A percentile compares a stretch with the other conserved stretches of the same genome.
Conservation (phyloP, 1,140 invertebrate genomes). For the Condylostylus longicornis region DNA sequence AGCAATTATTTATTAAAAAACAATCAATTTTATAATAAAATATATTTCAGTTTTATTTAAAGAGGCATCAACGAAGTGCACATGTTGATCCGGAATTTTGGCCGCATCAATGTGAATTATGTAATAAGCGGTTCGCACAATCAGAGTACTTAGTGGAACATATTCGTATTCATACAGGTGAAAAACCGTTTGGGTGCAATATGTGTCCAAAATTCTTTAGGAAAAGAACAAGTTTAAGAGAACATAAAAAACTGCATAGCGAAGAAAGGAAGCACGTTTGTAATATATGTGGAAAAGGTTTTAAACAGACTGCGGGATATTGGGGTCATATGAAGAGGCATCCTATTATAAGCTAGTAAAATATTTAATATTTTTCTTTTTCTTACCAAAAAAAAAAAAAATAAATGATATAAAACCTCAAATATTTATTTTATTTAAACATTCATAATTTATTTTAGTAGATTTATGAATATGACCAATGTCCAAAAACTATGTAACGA, state of each 20-base stretch:
- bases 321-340: slow-evolving; percentile 6
- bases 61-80: no score
- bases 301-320: slow-evolving; percentile 7
- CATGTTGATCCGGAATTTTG: no score
- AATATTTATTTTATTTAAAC: no score
- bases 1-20: slow-evolving; percentile 1
- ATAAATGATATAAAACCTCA: no score
- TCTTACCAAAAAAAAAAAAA: no score
- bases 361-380: no score
- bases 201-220: slow-evolving; percentile 5
- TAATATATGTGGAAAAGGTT: slow-evolving; percentile 8
- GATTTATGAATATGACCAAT: no score
- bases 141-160: slow-evolving; percentile 3
- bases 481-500: no score
- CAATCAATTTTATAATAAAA: no score
- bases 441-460: no score
- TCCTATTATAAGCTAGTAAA: no score
- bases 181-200: slow-evolving; percentile 5
- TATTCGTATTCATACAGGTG: slow-evolving; percentile 6
- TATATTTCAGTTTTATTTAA: no score
- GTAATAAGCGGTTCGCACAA: slow-evolving; percentile 3
- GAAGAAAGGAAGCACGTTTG: slow-evolving; percentile 7
- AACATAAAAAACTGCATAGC: slow-evolving; percentile 4
- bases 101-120: slow-evolving; percentile 4
- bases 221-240: not conserved